Evolutionary conservation across 2,113 vertebrate species (phyloP).

Genomic region (Chaetodon trifascialis): DNA sequence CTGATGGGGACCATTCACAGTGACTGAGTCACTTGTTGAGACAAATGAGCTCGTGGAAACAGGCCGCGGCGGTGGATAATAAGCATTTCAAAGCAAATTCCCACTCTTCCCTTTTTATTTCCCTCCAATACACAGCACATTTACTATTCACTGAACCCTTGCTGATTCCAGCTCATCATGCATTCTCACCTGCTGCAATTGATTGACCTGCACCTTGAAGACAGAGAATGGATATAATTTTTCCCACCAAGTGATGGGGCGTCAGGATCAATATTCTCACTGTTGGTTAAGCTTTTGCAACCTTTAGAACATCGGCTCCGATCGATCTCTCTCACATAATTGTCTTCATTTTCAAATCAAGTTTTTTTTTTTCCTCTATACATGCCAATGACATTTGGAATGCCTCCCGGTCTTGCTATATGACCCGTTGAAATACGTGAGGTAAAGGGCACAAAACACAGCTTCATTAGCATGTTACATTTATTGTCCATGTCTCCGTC

Average conservation of each 20-base stretch:
- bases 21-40: slow-evolving; percentile 70
- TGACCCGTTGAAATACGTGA: slow-evolving; percentile 33
- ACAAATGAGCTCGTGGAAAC: slow-evolving; percentile 71
- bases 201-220: slow-evolving; percentile 79
- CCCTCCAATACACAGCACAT: slow-evolving; percentile 36
- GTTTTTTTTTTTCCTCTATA: slow-evolving; percentile 39
- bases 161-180: slow-evolving; percentile 58
- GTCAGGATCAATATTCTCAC: slow-evolving; percentile 82
- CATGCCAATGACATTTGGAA: slow-evolving; percentile 78
- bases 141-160: slow-evolving; percentile 60
- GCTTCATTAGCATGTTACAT: slow-evolving; percentile 64
- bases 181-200: slow-evolving; percentile 69
- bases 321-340: slow-evolving; percentile 84
- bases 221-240: slow-evolving; percentile 75
- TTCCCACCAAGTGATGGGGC: slow-evolving; percentile 79
- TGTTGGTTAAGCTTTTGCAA: slow-evolving; percentile 84
- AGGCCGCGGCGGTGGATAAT: slow-evolving; percentile 54
- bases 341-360: slow-evolving; percentile 78
- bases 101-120: slow-evolving; percentile 54
- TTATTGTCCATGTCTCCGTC: slow-evolving; percentile 56
- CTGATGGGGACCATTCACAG: slow-evolving; percentile 74
- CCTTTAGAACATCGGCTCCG: slow-evolving; percentile 81
- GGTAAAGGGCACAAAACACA: slow-evolving; percentile 58
- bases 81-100: slow-evolving; percentile 72
- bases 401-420: slow-evolving; percentile 40